Conservation (phyloP, 1,140 invertebrate genomes). For the Wiebesia pumilae region DNA sequence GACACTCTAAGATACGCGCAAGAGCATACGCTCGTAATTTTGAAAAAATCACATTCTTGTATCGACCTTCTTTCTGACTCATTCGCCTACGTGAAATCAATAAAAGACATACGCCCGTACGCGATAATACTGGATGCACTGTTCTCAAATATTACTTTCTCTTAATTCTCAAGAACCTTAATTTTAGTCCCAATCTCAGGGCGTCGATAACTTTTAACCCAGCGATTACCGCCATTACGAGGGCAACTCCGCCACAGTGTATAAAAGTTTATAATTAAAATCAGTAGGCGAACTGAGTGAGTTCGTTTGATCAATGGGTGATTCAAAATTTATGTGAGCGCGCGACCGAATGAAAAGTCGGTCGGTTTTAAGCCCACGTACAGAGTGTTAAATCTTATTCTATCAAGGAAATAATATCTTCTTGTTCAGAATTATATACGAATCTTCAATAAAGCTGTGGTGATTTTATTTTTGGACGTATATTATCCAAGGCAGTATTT, state of each 20-base stretch:
- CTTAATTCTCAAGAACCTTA: background rate
- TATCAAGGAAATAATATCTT: background rate
- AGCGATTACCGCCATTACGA: background rate
- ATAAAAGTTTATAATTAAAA: background rate
- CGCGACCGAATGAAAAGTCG: constrained; percentile 13
- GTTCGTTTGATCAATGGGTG: constrained; percentile 8
- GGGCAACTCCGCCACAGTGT: background rate
- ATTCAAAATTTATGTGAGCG: constrained; percentile 9
- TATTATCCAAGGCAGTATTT: background rate
- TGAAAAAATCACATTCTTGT: background rate
- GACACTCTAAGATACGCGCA: too few relatives aligned
- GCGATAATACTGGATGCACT: background rate
- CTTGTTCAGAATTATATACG: background rate
- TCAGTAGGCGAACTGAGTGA: background rate
- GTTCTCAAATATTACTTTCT: background rate
- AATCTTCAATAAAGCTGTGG: background rate
- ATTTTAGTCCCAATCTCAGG: background rate
- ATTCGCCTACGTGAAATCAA: background rate
- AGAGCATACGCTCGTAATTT: too few relatives aligned
- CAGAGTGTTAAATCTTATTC: background rate
- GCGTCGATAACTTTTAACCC: constrained; percentile 7
- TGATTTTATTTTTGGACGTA: background rate
- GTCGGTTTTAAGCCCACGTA: background rate
- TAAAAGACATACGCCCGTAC: constrained; percentile 16
- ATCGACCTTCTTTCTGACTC: background rate